Evolutionary conservation across 2,888 invertebrate species (phyloP).

Genomic region (Tenodera sinensis): DNA sequence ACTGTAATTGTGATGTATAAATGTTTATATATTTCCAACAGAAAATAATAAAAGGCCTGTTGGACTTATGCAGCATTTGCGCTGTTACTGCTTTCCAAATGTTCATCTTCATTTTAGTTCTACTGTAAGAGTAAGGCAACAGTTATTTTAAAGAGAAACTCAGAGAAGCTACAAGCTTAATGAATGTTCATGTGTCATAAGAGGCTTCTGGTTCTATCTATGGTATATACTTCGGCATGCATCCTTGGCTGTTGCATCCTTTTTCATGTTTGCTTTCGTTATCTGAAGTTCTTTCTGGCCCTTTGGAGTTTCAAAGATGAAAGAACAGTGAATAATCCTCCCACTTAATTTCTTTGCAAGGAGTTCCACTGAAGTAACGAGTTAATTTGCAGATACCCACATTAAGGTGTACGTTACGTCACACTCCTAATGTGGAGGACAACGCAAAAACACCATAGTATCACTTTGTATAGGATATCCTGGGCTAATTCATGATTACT

Average conservation of each 20-base stretch:
- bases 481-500: too few species aligned
- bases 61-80: background rate
- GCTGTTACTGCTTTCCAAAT: background rate
- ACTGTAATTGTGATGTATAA: background rate
- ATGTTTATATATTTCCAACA: background rate
- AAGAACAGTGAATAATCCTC: too few species aligned
- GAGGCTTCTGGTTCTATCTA: background rate
- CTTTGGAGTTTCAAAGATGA: too few species aligned
- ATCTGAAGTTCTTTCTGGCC: too few species aligned
- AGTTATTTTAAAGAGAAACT: background rate
- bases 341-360: too few species aligned
- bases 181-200: background rate
- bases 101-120: background rate
- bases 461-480: too few species aligned
- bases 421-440: too few species aligned
- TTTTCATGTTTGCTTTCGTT: background rate
- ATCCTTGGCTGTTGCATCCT: background rate
- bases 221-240: background rate
- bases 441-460: too few species aligned
- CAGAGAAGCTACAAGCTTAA: background rate
- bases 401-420: too few species aligned
- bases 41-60: background rate
- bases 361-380: too few species aligned
- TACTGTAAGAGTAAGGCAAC: background rate
- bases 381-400: too few species aligned